Evolutionary conservation across 2,797 vertebrate species (phyloP).

Genomic region (Danionella dracula): DNA sequence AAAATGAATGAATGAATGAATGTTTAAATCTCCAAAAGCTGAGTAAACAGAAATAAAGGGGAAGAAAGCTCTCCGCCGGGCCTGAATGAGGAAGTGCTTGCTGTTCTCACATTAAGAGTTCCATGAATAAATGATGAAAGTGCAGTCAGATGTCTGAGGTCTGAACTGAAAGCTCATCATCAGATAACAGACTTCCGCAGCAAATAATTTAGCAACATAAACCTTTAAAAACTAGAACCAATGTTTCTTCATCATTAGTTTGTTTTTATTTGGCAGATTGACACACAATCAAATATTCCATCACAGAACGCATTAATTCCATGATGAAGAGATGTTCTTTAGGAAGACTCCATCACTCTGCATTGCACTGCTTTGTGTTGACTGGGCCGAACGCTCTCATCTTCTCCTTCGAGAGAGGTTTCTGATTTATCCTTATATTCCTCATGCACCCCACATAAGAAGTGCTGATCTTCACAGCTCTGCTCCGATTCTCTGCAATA

Average conservation of each 20-base stretch:
- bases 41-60: background rate
- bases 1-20: too few relatives aligned
- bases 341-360: conserved; percentile 43
- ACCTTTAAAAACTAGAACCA: too few relatives aligned
- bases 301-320: too few relatives aligned
- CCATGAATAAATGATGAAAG: conserved; percentile 35
- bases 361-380: conserved; percentile 68
- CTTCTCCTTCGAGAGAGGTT: conserved; percentile 54
- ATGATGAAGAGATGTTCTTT: background rate
- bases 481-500: conserved; percentile 52
- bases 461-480: conserved; percentile 51
- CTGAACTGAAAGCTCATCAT: too few relatives aligned
- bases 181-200: too few relatives aligned
- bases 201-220: too few relatives aligned
- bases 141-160: background rate
- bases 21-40: background rate
- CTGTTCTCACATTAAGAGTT: conserved; percentile 28
- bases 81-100: background rate
- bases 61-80: background rate
- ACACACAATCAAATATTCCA: too few relatives aligned
- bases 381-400: conserved; percentile 62
- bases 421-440: conserved; percentile 67
- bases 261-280: too few relatives aligned
- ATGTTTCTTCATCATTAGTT: too few relatives aligned
- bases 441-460: conserved; percentile 75